phyloP scores from a whole-genome alignment of 2,797 vertebrate species.

The Cephalopachus bancanus region DNA sequence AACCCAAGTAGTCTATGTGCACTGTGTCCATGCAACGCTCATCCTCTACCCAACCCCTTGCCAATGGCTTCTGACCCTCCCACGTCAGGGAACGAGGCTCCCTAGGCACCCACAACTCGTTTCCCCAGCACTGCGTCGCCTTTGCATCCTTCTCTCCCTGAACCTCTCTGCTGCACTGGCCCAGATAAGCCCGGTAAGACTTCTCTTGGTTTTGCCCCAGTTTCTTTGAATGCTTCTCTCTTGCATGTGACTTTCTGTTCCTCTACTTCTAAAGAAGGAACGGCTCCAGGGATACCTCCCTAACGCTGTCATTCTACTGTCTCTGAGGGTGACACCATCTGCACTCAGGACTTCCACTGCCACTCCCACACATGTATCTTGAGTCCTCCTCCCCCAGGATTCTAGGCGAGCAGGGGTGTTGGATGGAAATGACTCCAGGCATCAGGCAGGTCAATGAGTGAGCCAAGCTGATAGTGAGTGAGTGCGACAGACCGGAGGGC shows the following conservation, averaged over 20 bases:
- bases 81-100: background rate
- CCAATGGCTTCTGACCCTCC: background rate
- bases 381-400: background rate
- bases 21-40: background rate
- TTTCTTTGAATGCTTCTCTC: background rate
- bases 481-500: background rate
- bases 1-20: background rate
- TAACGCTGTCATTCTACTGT: background rate
- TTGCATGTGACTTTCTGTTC: background rate
- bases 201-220: background rate
- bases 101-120: fast-evolving
- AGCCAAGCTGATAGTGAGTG: background rate
- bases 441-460: background rate
- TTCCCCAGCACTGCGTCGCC: background rate
- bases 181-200: too few relatives aligned
- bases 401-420: background rate
- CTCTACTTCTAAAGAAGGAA: background rate
- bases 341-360: background rate
- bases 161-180: background rate
- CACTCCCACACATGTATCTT: background rate
- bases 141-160: background rate
- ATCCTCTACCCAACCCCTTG: background rate
- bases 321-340: background rate
- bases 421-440: background rate
- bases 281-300: background rate